These are phyloP conservation scores for Montipora foliosa DNA, from an alignment of 64 coral and sea anemone genomes.

Conservation along the genomic window DNA sequence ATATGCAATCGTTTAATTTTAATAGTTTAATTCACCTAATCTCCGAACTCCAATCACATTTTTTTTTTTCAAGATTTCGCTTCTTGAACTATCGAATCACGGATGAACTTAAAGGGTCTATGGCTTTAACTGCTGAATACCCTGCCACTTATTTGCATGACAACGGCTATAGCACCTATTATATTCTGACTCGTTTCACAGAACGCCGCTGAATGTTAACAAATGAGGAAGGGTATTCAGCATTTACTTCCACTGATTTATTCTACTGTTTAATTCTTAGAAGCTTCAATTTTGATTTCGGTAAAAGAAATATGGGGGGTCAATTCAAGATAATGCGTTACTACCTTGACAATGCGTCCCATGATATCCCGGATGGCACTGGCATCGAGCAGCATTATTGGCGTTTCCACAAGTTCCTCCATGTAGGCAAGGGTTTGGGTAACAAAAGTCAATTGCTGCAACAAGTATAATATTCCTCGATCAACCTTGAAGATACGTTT, in stretches of 20 bases:
- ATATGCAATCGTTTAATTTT: no score
- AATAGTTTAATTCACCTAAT: no score
- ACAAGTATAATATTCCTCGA: no score
- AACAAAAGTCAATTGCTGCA: not conserved
- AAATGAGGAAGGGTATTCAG: no score
- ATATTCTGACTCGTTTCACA: no score
- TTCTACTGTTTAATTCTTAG: not conserved
- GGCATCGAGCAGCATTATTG: constrained; percentile 22
- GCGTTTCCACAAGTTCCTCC: constrained; percentile 41
- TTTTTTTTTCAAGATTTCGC: no score
- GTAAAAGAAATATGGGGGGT: not conserved
- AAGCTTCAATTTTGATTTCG: not conserved
- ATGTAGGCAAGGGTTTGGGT: constrained; percentile 49
- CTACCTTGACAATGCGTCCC: constrained; percentile 62
- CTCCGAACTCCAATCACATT: no score
- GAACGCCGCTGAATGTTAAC: no score
- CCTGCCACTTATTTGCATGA: not conserved
- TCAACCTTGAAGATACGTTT: no score
- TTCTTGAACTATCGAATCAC: no score
- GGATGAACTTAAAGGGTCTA: not conserved
- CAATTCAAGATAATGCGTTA: not conserved
- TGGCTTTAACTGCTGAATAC: no score
- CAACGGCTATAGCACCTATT: not conserved
- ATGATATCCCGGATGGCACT: constrained; percentile 22
- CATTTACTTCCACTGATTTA: no score